Evolutionary conservation across 2,888 invertebrate genomes (phyloP).

Genomic region (Nemotelus nigrinus): DNA sequence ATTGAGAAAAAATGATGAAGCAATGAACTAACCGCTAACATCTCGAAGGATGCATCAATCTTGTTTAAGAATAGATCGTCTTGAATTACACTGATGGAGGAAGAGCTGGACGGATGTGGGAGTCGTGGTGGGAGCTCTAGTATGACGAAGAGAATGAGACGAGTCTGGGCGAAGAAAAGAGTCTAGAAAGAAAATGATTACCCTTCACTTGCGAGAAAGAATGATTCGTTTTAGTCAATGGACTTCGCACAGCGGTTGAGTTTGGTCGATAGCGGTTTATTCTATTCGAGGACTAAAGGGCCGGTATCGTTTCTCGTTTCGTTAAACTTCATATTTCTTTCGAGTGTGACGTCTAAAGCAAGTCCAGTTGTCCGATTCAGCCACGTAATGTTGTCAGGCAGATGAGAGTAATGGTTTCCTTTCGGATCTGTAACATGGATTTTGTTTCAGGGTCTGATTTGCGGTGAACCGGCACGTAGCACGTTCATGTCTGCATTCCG

Average conservation of each 20-base stretch:
- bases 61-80: conserved; percentile 30
- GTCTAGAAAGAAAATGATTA: conserved; percentile 29
- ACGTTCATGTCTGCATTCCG: neutral
- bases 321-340: conserved; percentile 20
- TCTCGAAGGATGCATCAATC: conserved; percentile 40
- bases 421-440: neutral
- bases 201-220: conserved; percentile 21
- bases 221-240: conserved; percentile 30
- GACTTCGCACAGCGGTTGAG: neutral
- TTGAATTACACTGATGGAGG: neutral
- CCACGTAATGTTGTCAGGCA: neutral
- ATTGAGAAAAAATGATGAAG: conserved; percentile 27
- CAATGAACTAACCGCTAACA: conserved; percentile 36
- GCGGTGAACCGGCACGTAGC: too few species aligned
- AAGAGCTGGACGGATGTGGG: neutral
- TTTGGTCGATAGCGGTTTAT: neutral
- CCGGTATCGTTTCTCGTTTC: conserved; percentile 6
- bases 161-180: neutral
- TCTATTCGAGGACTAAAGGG: conserved; percentile 17
- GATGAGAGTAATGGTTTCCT: conserved; percentile 13
- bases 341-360: neutral
- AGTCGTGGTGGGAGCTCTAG: neutral
- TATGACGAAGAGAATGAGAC: neutral
- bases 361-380: conserved; percentile 8
- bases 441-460: neutral